Base-by-base conservation (phyloP, 2,797 vertebrate species). In the Selene dorsalis region DNA sequence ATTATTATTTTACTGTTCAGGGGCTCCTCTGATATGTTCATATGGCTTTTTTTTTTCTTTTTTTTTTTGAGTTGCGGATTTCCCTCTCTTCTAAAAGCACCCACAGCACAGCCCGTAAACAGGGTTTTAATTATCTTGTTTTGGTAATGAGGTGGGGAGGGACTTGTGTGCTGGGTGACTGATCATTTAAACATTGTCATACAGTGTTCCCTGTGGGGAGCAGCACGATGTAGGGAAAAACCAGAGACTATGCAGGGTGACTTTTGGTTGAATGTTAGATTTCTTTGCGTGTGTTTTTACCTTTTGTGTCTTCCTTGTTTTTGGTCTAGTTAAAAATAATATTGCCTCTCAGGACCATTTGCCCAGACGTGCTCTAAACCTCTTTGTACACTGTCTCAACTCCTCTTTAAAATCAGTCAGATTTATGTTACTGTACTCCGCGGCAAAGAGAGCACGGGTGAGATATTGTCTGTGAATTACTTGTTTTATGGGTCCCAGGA, bases 101-200 rank as follows among this genome's bases (percentile, higher is more conserved):
- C 89, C 76, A 71, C 88, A 92, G 81, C 89, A 90, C 87, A 88
- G 79, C 50, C 85, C 86, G 89, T 91, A 92, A 94, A 90, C 82
- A 83, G 85, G 82, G 92, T 93, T 90, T 94, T 93, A 94, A 93
- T 95, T 92, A 91, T 90, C 85, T 87, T 92, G 88, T 92, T 94
- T 93, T 93, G 86, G 79, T 94, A 93, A 91, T 88, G 88, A 87
- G 90, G 84, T 91, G 88, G 85, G 84, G 82, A 88, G 74, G 85
- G 77, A 77, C 74, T 73, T 80, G 79, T 77, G 65, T 73, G 55
- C 75, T 39, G 62, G 69, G 74, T 83, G 75, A 82, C 74, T 75
- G 81, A 80, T 70, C 75, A 75, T 86, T 84, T 75, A 85, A 88
- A 84, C 75, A 65, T 75, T 35, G 50, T 73, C 70, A 79, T 72